Base-by-base conservation (phyloP, 1,140 invertebrate species). In the Thaumatotibia leucotreta region DNA sequence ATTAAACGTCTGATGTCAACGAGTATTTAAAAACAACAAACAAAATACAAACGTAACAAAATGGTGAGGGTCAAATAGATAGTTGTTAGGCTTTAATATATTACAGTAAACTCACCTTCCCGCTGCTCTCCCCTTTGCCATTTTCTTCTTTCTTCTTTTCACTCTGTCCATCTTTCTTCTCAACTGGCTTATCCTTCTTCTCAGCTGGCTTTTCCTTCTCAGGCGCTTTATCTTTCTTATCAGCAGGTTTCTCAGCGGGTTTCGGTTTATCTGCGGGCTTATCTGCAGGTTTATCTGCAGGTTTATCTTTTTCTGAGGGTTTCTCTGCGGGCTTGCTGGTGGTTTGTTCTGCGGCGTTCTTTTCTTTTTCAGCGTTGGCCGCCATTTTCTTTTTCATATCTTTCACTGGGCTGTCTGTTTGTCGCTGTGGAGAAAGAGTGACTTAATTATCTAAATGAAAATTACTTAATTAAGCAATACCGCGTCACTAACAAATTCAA, bases 311-410 rank as follows among this genome's bases (percentile, higher is more conserved):
- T 10, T 74, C 63, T 20, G 64, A 32, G 2, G 20, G 24, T 39
- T 69, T 69, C 66, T 74, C 70, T 3, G 68, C 66, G 4, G 62
- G 11, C 35, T 78, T 82, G 35, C 83, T 80, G 5, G 70, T 45
- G n/a, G 8, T 17, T 29, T 72, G 77, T 4, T 80, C 78, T 8
- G 67, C 76, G 0, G 77, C 74, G 35, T 79, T 80, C 63, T 88
- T 89, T 58, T 89, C 86, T 67, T 89, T 88, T 58, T 87, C 87
- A 0, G 85, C 84, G 61, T 88, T 85, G 0, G 80, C 85, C 0
- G 84, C 84, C 69, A 87, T 77, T 78, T 89, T 89, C 75, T 89
- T 89, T 70, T 88, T 89, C 82, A 87, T 88, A 23, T 89, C 86
- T 73, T 88, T 89, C 1, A 84, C 86, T 9, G 87, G 87, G 66